Evolutionary conservation across 2,888 invertebrate species (phyloP).

Genomic region (Drosophila cyrtoloma): DNA sequence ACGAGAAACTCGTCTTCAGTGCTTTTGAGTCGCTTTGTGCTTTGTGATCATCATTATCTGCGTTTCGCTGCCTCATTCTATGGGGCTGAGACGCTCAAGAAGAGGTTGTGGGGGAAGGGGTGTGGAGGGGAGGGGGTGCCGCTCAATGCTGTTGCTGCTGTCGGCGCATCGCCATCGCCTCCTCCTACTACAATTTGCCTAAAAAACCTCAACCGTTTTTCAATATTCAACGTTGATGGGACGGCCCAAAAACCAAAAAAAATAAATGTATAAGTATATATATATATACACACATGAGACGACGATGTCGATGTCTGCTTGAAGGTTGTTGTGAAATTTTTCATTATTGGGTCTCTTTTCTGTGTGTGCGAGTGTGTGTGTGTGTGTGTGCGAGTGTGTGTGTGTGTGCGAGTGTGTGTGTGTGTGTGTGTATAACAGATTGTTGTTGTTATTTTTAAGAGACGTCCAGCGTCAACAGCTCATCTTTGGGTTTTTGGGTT

Average conservation of each 20-base stretch:
- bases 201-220: constrained; percentile 77
- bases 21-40: constrained; percentile 61
- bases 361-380: constrained; percentile 2
- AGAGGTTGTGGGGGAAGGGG: background rate
- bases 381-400: constrained; percentile 4
- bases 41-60: constrained; percentile 82
- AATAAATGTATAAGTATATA: background rate
- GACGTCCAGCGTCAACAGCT: constrained; percentile 80
- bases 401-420: constrained; percentile 3
- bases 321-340: constrained; percentile 82
- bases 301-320: constrained; percentile 53
- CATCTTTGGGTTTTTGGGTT: constrained; percentile 69
- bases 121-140: background rate
- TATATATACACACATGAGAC: constrained; percentile 29
- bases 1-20: constrained; percentile 68
- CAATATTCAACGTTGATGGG: constrained; percentile 71
- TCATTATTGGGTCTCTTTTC: constrained; percentile 77
- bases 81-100: constrained; percentile 33
- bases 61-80: constrained; percentile 81
- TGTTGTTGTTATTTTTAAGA: constrained; percentile 73
- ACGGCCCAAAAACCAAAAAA: constrained; percentile 56
- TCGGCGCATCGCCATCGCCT: constrained; percentile 65
- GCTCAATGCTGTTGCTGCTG: constrained; percentile 30
- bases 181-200: constrained; percentile 81
- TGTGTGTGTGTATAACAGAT: constrained; percentile 49